Percentiles rank a stretch among this genome's conserved stretches.
These are phyloP conservation scores for Mythimna impura DNA, from an alignment of 2,888 invertebrate genomes.

Conservation along the genomic window DNA sequence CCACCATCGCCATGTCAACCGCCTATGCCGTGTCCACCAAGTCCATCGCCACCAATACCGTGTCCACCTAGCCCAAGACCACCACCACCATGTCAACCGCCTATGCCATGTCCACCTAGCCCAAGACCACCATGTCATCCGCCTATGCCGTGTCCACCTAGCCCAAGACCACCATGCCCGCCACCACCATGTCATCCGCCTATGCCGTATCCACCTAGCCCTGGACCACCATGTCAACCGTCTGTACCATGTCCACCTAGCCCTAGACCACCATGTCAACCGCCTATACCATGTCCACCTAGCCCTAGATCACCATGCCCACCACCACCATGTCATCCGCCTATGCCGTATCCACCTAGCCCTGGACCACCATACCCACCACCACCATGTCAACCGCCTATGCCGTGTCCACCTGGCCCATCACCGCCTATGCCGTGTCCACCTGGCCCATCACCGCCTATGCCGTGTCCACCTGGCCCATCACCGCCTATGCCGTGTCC, in stretches of 20 bases:
- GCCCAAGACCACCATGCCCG: neutral
- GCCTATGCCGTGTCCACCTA: neutral
- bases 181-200: neutral
- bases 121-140: neutral
- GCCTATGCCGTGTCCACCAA: neutral
- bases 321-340: neutral
- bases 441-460: neutral
- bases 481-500: neutral
- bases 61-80: neutral
- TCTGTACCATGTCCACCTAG: neutral
- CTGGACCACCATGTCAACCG: neutral
- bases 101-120: neutral
- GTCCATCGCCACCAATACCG: neutral
- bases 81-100: neutral
- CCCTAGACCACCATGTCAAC: neutral
- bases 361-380: too few species aligned
- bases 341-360: too few species aligned
- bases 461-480: neutral
- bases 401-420: too few species aligned
- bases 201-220: neutral
- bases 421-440: too few species aligned
- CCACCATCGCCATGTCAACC: neutral
- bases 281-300: neutral
- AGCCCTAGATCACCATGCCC: neutral
- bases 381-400: too few species aligned